Conservation (phyloP, 37 sponge, comb jelly and placozoan genomes). For the Spongilla lacustris region DNA sequence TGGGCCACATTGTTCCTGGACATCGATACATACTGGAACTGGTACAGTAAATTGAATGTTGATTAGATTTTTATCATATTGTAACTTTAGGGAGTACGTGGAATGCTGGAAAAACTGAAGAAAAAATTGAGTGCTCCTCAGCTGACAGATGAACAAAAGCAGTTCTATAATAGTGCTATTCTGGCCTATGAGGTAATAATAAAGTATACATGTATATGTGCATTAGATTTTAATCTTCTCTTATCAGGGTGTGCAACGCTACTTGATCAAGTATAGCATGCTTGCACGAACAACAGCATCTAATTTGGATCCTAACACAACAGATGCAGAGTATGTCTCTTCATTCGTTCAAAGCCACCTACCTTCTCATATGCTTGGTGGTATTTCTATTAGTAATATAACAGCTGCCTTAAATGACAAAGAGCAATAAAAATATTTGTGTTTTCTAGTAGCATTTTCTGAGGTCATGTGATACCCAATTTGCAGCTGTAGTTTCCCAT, state of each 20-base stretch:
- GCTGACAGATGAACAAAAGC: constrained; percentile 17
- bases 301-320: constrained; percentile 17
- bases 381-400: too few relatives aligned
- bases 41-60: neutral
- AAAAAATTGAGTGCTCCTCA: neutral
- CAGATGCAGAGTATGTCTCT: constrained; percentile 15
- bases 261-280: constrained; percentile 12
- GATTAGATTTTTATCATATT: neutral
- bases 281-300: constrained; percentile 24
- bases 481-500: too few relatives aligned
- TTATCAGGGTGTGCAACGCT: constrained; percentile 46
- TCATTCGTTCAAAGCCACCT: neutral
- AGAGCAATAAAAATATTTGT: too few relatives aligned
- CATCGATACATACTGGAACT: constrained; percentile 14
- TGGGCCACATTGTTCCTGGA: constrained; percentile 60
- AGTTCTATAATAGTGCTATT: constrained; percentile 30
- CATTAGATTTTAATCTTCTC: neutral
- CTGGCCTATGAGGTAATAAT: constrained; percentile 44
- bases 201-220: neutral
- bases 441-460: too few relatives aligned
- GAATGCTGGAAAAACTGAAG: constrained; percentile 21
- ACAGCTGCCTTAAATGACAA: too few relatives aligned
- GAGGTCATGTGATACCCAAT: too few relatives aligned
- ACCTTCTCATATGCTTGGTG: neutral
- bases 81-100: constrained; percentile 23